A percentile compares a stretch with the other conserved stretches of the same genome.
Conservation (phyloP, 2,888 invertebrate species). For the Hypena proboscidalis region DNA sequence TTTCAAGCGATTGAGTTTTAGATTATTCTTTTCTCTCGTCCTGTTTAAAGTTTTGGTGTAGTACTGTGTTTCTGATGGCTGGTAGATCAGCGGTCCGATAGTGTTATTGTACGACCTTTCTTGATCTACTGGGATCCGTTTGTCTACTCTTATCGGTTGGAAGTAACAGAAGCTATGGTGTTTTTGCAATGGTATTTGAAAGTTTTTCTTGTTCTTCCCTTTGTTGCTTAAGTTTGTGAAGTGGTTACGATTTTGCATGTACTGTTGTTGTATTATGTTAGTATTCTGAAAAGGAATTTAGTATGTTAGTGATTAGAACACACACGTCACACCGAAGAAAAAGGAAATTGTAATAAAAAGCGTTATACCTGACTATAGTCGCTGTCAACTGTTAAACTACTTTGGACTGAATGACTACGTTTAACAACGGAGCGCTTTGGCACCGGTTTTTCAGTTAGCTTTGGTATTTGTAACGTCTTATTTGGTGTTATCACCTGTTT, state of each 20-base stretch:
- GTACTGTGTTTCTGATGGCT: slow-evolving; percentile 72
- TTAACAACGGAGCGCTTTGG: slow-evolving; percentile 75
- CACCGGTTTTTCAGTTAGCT: slow-evolving; percentile 76
- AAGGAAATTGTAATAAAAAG: slow-evolving; percentile 50
- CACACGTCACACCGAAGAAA: slow-evolving; percentile 38
- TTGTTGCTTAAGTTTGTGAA: slow-evolving; percentile 81
- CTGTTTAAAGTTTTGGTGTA: slow-evolving; percentile 81
- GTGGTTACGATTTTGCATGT: slow-evolving; percentile 84
- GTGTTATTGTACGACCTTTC: slow-evolving; percentile 77
- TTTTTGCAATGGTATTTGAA: slow-evolving; percentile 87
- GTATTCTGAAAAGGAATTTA: slow-evolving; percentile 85
- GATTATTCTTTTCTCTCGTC: slow-evolving; percentile 76
- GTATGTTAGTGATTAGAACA: slow-evolving; percentile 68
- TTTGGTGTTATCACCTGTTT: slow-evolving; percentile 77
- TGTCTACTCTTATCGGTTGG: slow-evolving; percentile 87
- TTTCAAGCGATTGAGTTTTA: slow-evolving; percentile 77
- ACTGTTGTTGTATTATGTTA: slow-evolving; percentile 85
- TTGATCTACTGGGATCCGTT: slow-evolving; percentile 80
- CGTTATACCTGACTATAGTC: slow-evolving; percentile 78
- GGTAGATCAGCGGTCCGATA: slow-evolving; percentile 78
- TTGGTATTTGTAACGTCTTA: slow-evolving; percentile 82
- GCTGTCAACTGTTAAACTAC: slow-evolving; percentile 61
- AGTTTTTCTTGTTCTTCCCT: slow-evolving; percentile 86
- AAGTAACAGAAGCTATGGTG: slow-evolving; percentile 88
- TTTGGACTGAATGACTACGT: slow-evolving; percentile 78